These are phyloP conservation scores for Mormoops blainvillei DNA, from an alignment of 2,113 vertebrate genomes.

Conservation along the genomic window DNA sequence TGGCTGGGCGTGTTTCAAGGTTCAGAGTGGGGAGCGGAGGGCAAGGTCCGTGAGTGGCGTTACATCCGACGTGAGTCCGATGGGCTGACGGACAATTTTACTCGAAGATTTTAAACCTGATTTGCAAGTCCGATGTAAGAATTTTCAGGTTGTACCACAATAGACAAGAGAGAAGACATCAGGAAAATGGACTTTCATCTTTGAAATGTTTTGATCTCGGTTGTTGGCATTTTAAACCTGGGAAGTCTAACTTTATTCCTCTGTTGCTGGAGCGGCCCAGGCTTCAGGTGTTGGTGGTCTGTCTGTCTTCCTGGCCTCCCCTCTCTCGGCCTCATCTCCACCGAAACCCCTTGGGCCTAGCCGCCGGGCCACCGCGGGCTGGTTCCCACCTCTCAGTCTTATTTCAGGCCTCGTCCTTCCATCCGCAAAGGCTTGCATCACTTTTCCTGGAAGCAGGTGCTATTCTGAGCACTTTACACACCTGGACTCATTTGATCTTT, in stretches of 20 bases:
- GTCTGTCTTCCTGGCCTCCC: background rate
- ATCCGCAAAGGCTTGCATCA: fast-evolving
- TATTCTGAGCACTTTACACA: fast-evolving
- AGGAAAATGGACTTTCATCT: constrained; percentile 55
- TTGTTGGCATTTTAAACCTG: background rate
- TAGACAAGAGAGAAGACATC: constrained; percentile 37
- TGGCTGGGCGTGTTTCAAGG: background rate
- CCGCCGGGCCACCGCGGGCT: fast-evolving
- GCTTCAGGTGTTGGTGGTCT: background rate
- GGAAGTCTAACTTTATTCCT: background rate
- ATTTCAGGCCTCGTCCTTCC: fast-evolving
- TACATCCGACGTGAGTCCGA: background rate
- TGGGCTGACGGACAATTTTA: background rate
- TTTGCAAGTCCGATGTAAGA: constrained; percentile 52
- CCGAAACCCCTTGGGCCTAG: fast-evolving
- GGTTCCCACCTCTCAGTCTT: no score
- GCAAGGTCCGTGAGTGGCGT: background rate
- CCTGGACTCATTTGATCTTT: fast-evolving
- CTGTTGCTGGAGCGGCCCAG: background rate
- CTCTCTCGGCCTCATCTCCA: fast-evolving
- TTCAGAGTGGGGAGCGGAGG: background rate
- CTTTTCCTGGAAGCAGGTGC: background rate
- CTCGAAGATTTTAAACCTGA: constrained; percentile 24
- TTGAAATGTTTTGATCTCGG: constrained; percentile 52
- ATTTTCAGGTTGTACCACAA: background rate